Conservation (phyloP, 2,797 vertebrate species). For the Myripristis murdjan region DNA sequence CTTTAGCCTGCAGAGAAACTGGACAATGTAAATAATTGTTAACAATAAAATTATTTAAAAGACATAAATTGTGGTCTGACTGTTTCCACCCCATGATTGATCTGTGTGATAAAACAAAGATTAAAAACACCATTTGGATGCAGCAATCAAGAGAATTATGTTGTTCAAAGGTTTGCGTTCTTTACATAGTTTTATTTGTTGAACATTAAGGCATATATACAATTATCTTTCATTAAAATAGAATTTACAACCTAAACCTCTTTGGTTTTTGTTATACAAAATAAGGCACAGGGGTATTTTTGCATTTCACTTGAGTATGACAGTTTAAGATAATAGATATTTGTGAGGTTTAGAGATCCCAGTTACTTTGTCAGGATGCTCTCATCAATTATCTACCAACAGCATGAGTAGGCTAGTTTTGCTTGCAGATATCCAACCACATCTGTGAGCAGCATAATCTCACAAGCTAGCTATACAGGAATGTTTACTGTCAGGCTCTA, state of each 20-base stretch:
- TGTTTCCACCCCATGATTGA: not conserved
- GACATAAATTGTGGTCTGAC: not conserved
- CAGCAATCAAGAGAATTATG: not conserved
- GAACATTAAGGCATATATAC: slow-evolving; percentile 74
- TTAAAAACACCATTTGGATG: too few species aligned
- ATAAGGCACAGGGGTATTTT: slow-evolving; percentile 78
- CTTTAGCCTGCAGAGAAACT: slow-evolving; percentile 44
- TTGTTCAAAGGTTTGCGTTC: too few species aligned
- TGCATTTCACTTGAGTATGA: slow-evolving; percentile 36
- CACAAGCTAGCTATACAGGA: slow-evolving; percentile 45
- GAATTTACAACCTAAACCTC: slow-evolving; percentile 71
- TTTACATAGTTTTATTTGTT: slow-evolving; percentile 63
- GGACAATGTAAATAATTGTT: slow-evolving; percentile 79
- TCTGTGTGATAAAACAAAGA: not conserved
- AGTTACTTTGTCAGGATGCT: slow-evolving; percentile 51
- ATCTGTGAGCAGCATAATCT: slow-evolving; percentile 51
- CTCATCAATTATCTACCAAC: slow-evolving; percentile 43
- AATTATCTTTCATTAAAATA: slow-evolving; percentile 77
- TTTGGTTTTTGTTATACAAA: slow-evolving; percentile 78
- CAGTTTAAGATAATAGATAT: slow-evolving; percentile 18
- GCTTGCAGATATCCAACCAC: slow-evolving; percentile 46
- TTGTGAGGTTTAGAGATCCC: slow-evolving; percentile 38
- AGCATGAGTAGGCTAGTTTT: slow-evolving; percentile 11
- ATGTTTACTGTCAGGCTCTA: slow-evolving; percentile 52
- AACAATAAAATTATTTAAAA: slow-evolving; percentile 66